These are phyloP conservation scores for Phasianus colchicus DNA, from an alignment of 2,113 vertebrate genomes.

Conservation along the genomic window DNA sequence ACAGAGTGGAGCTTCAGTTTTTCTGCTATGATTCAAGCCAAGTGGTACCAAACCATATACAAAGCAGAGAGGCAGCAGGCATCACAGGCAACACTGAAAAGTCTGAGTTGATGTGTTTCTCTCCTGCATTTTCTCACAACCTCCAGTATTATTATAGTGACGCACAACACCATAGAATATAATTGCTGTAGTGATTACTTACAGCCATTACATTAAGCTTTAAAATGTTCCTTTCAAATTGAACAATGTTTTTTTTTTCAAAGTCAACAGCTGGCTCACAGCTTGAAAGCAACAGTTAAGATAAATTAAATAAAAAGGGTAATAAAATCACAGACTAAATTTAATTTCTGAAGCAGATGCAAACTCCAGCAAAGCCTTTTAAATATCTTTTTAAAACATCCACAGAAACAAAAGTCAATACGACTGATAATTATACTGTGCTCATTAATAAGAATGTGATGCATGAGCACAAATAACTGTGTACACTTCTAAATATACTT, in stretches of 20 bases:
- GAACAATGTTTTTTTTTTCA: constrained; percentile 82
- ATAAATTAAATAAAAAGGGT: constrained; percentile 86
- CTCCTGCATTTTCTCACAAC: background rate
- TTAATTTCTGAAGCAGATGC: constrained; percentile 79
- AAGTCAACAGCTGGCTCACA: constrained; percentile 85
- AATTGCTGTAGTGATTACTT: constrained; percentile 78
- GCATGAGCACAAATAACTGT: background rate
- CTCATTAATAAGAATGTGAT: constrained; percentile 10
- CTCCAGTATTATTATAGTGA: background rate
- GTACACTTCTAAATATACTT: background rate
- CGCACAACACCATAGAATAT: background rate
- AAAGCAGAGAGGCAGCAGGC: background rate
- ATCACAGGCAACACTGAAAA: background rate
- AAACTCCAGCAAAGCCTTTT: constrained; percentile 66
- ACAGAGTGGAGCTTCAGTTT: background rate
- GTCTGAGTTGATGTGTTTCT: background rate
- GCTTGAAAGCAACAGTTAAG: constrained; percentile 82
- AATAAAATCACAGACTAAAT: constrained; percentile 84
- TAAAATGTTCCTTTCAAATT: constrained; percentile 80
- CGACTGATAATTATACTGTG: constrained; percentile 24
- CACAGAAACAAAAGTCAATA: constrained; percentile 69
- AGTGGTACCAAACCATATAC: background rate
- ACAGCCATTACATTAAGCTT: constrained; percentile 78
- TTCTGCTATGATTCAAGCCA: background rate
- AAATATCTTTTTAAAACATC: constrained; percentile 72